Base-by-base conservation (phyloP, 2,797 vertebrate genomes). In the Chaetodon trifasciatus region DNA sequence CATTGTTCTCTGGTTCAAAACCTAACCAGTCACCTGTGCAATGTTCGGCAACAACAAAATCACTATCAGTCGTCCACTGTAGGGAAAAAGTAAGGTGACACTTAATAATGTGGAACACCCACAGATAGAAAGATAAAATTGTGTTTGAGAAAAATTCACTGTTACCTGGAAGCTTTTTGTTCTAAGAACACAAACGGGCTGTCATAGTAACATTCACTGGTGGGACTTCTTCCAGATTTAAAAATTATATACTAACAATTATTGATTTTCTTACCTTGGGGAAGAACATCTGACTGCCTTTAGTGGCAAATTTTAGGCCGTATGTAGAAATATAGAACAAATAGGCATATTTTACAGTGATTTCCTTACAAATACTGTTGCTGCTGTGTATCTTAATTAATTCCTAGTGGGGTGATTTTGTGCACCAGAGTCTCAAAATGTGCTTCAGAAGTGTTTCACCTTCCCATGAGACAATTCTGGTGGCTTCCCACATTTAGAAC, bases 11-110 rank as follows among this genome's bases (percentile, higher is more conserved):
- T 12, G 6, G 24, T 23, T 12, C 17, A 24, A 50, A 52, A 57
- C 47, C 40, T 21, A 8, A 19, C 16, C 24, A 19, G 32, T 65
- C 19, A n/a, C 32, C 23, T 23, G 24, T 65, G 12, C 71, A 16
- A 44, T 13, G 42, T 13, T 44, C 39, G 90, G 71, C 64, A 86
- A 66, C 3, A 67, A 79, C 23, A 74, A 83, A 42, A 68, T n/a
- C 19, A 35, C 47, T 39, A 5, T 35, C 42, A 44, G 39, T 19
- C 2, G n/a, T 15, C 56, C 8, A 19, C 49, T 42, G 17, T n/a
- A 16, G 28, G 24, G 47, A 60, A 66, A 61, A 60, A 61, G 24
- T 6, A 63, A 70, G 52, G 21, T 21, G 35, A 39, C 24, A 57
- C 32, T 46, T 46, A 21, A 35, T 44, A 1, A 37, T 39, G 47